Evolutionary conservation across 2,797 vertebrate genomes (phyloP), one percentile per base, ranked within the genome.

Genomic region (Trachurus trachurus): DNA sequence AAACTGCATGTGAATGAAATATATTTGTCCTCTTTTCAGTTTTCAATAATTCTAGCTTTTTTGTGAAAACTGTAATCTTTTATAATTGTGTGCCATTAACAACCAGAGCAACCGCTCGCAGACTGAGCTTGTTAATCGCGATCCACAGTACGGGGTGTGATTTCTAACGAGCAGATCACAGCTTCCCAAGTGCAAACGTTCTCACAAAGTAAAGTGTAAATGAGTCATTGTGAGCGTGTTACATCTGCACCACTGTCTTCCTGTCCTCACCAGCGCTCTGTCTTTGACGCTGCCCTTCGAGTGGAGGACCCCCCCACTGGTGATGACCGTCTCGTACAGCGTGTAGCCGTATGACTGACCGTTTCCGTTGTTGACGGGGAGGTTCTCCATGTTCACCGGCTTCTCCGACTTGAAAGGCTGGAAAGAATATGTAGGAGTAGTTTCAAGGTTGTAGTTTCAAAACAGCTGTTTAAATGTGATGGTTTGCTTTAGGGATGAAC

Each of bases 301-400:
- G 68, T 94, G 88, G 63, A 99, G 96, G 3, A 82, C 31, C 0
- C 97, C 98, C 9, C 96, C 95, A 0, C 93, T 93, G 49, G 87
- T 88, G 57, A 98, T 96, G 67, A 87, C 84, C 6, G 96, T 97
- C 94, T 98, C 96, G 0, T 99, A 99, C 44, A 99, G 93, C 0
- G 96, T 96, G 34, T 98, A 99, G 1, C 97, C 98, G 0, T 96
- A 97, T 0, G 96, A 95, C 91, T 99, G 98, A 22, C 97, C 97
- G 0, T 95, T 96, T 62, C 95, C 95, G 1, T 95, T 89, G 6
- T 98, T 98, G 16, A 96, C 86, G 0, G 93, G 96, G 62, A 99
- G 93, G 7, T 96, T 97, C 92, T 99, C 98, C 97, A 98, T 98
- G 91, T 96, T 99, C 54, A 98, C 59, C 0, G 97, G 96, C 10